Evolutionary conservation across 2,888 invertebrate genomes (phyloP).

Genomic region (Eumacrocentrus americanus): DNA sequence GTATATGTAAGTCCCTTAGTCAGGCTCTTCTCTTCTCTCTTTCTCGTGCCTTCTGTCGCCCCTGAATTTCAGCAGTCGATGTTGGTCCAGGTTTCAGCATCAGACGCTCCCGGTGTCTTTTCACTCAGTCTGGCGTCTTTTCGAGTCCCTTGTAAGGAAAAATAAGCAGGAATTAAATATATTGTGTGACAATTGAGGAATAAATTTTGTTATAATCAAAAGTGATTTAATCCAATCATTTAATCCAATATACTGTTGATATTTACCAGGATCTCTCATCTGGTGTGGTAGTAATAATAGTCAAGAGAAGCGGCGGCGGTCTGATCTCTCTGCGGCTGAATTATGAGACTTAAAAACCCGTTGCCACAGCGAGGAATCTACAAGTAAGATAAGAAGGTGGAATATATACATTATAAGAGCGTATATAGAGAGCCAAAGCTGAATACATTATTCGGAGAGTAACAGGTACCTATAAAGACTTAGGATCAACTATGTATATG

Average conservation of each 20-base stretch:
- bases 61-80: slow-evolving; percentile 4
- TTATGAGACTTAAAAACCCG: slow-evolving; percentile 18
- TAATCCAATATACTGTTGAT: too few relatives aligned
- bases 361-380: slow-evolving; percentile 21
- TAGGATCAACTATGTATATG: too few relatives aligned
- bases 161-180: background rate
- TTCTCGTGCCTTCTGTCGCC: background rate
- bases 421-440: background rate
- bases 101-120: slow-evolving; percentile 12
- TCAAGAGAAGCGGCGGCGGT: too few relatives aligned
- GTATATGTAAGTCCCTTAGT: slow-evolving; percentile 19
- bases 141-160: background rate
- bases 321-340: background rate
- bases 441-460: background rate
- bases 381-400: slow-evolving; percentile 14
- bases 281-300: too few relatives aligned
- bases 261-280: too few relatives aligned
- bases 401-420: background rate
- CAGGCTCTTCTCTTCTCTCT: slow-evolving; percentile 1
- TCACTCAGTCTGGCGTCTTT: background rate
- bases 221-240: too few relatives aligned
- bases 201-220: too few relatives aligned
- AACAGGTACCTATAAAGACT: background rate
- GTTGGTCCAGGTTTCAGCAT: slow-evolving; percentile 17
- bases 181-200: too few relatives aligned